These are phyloP conservation scores for Leptosomus discolor DNA, from an alignment of 2,113 vertebrate species.

Conservation along the genomic window DNA sequence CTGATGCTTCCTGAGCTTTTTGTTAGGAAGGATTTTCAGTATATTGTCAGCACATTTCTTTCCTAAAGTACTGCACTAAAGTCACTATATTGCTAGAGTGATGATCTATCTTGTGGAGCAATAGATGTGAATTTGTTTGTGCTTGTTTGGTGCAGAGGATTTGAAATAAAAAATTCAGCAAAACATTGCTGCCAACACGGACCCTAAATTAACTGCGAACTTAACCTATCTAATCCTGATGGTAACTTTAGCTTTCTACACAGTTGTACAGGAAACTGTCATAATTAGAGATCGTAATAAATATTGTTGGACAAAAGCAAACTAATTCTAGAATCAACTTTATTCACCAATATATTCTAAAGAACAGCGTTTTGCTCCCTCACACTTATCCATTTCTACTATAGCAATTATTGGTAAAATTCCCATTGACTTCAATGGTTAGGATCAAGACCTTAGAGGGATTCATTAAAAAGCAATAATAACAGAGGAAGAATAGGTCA, in stretches of 20 bases:
- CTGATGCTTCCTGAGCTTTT: neutral
- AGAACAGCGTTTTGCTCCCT: neutral
- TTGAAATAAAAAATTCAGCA: neutral
- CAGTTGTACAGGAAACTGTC: neutral
- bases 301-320: neutral
- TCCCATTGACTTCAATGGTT: neutral
- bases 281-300: neutral
- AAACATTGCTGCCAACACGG: neutral
- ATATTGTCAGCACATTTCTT: rapidly evolving
- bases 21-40: neutral
- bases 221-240: neutral
- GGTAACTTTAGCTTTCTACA: neutral
- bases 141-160: neutral
- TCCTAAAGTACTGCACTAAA: neutral
- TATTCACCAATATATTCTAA: neutral
- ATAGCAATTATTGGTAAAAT: neutral
- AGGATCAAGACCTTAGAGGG: neutral
- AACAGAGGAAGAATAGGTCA: neutral
- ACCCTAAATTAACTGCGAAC: neutral
- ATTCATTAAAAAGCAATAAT: slow-evolving; percentile 44
- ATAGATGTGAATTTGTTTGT: neutral
- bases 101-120: neutral
- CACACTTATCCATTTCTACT: neutral
- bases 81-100: neutral
- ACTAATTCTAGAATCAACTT: neutral